Conservation (phyloP, 2,888 invertebrate species). For the Trichogramma evanescens region DNA sequence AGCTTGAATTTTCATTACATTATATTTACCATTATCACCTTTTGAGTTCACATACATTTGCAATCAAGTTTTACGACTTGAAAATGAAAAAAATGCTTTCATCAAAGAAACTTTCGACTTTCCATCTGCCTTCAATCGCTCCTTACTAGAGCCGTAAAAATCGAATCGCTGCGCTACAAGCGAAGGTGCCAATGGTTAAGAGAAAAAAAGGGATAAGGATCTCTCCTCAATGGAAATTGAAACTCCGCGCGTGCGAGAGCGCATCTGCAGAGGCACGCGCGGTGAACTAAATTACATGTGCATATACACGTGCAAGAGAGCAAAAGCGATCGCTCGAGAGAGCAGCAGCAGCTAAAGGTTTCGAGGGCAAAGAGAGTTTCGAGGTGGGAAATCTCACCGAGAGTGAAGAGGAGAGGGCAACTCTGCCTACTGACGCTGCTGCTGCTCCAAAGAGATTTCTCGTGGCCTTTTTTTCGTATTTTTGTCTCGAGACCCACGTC, state of each 20-base stretch:
- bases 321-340: slow-evolving; percentile 12
- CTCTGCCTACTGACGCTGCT: too few species aligned
- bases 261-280: background rate
- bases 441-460: slow-evolving; percentile 25
- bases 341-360: slow-evolving; percentile 25
- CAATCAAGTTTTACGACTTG: too few species aligned
- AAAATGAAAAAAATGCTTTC: too few species aligned
- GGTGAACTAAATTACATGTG: slow-evolving; percentile 1
- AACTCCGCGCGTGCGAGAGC: slow-evolving; percentile 14
- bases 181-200: background rate
- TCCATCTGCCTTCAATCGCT: too few species aligned
- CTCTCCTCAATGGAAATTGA: slow-evolving; percentile 18
- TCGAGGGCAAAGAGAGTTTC: slow-evolving; percentile 31
- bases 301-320: background rate
- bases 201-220: slow-evolving; percentile 7
- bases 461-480: slow-evolving; percentile 11
- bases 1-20: too few species aligned
- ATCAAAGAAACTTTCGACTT: too few species aligned
- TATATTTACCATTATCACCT: too few species aligned
- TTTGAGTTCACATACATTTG: too few species aligned
- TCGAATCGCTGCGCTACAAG: slow-evolving; percentile 3
- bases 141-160: background rate
- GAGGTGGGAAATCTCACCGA: slow-evolving; percentile 3
- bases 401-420: background rate
- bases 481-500: background rate